Evolutionary conservation across 2,888 invertebrate genomes (phyloP).

Genomic region (Rhingia campestris): DNA sequence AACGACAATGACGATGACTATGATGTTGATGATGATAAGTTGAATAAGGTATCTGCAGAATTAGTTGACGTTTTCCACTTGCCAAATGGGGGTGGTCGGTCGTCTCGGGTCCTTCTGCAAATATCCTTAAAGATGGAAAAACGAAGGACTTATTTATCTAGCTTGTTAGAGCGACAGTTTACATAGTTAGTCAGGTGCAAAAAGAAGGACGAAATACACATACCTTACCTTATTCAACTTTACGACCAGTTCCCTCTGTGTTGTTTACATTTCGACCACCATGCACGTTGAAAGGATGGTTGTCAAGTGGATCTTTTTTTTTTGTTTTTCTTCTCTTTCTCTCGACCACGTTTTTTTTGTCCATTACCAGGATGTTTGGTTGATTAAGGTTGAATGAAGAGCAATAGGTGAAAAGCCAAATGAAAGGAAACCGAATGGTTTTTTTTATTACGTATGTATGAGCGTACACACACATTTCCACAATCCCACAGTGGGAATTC

Average conservation of each 20-base stretch:
- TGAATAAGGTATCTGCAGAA: conserved; percentile 50
- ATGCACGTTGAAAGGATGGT: conserved; percentile 44
- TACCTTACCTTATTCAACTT: conserved; percentile 11
- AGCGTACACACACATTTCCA: not conserved
- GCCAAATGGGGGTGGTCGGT: conserved; percentile 19
- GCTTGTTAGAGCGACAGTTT: conserved; percentile 67
- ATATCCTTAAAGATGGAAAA: conserved; percentile 60
- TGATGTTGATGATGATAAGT: conserved; percentile 39
- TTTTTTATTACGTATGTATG: conserved; percentile 47
- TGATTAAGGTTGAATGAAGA: conserved; percentile 66
- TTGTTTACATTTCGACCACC: conserved; percentile 71
- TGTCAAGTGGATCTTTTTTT: conserved; percentile 63
- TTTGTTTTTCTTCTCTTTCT: conserved; percentile 46
- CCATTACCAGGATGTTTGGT: conserved; percentile 62
- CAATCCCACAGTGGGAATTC: conserved; percentile 44
- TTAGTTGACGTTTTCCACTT: conserved; percentile 54
- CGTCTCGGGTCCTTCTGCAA: conserved; percentile 50
- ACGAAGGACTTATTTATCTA: conserved; percentile 68
- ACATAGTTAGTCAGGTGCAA: conserved; percentile 68
- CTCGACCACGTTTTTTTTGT: conserved; percentile 11
- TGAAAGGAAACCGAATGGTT: conserved; percentile 42
- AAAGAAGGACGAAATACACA: not conserved
- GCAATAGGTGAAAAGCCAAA: conserved; percentile 39
- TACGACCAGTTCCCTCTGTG: conserved; percentile 40
- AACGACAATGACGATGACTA: conserved; percentile 6